Evolutionary conservation across 2,797 vertebrate species (phyloP), one percentile per base, ranked within the genome.

Genomic region (Sebastes melanostomus): DNA sequence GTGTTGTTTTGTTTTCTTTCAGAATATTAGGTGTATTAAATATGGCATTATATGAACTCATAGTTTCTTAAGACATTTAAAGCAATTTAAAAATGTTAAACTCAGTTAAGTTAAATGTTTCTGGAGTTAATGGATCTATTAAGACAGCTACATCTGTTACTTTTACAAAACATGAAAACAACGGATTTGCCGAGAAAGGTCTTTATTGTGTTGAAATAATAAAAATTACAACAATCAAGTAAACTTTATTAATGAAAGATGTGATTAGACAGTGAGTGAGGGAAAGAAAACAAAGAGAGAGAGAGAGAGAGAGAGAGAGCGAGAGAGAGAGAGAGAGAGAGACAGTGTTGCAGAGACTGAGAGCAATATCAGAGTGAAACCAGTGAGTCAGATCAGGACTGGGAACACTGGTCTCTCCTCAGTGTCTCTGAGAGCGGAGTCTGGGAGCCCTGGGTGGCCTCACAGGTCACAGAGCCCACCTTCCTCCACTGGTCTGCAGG

Each of bases 1-100:
- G 0, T 0, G 3, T 34, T 11, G 2, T 54, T 12, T 10, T 54
- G 1, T n/a, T 22, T 52, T n/a, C 1, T 9, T 52, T 20, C 1
- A 4, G 2, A 52, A 50, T 34, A 34, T 34, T 10, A 34, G 10
- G 34, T 34, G 34, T 34, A 34, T 34, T 11, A 34, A 1, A 10
- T 10, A 34, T 34, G 34, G 10, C 34, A 34, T 11, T 34, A 11
- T 34, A 34, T 34, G 10, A 11, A 34, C 34, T 34, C 34, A 34
- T 34, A 34, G 34, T 34, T 34, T 34, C 0, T 34, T 34, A 4
- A n/a, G 0, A 22, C 18, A 7, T 54, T 54, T 22, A 4, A n/a
- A 22, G n/a, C n/a, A 22, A 52, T 54, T 54, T n/a, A 9, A 22
- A 54, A n/a, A 1, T 22, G 1, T 54, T 4, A 54, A 54, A 54